phyloP scores from a whole-genome alignment of 2,113 vertebrate genomes.

The Pongo pygmaeus region DNA sequence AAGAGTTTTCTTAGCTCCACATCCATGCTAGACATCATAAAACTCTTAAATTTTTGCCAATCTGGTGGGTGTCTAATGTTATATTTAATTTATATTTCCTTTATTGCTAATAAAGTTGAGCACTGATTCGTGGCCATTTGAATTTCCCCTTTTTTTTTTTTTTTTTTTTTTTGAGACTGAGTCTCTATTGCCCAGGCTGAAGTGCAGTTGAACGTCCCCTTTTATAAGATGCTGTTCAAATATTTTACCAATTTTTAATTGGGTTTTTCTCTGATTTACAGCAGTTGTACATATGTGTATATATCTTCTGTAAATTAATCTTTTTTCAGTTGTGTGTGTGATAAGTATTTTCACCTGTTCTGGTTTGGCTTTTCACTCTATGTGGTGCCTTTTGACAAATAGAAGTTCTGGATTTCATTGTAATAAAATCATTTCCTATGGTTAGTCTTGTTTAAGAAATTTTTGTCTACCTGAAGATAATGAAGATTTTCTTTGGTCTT shows the following conservation, averaged over 20 bases:
- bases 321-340: neutral
- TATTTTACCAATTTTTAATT: conserved; percentile 32
- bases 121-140: neutral
- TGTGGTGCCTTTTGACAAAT: neutral
- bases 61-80: neutral
- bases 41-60: neutral
- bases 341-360: neutral
- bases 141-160: neutral
- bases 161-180: neutral
- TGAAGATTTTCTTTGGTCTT: conserved; percentile 5
- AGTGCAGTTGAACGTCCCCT: neutral
- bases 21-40: neutral
- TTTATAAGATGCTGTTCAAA: neutral
- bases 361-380: neutral
- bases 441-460: conserved; percentile 33
- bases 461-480: neutral
- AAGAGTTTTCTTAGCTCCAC: neutral
- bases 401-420: neutral
- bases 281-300: neutral
- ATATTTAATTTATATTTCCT: neutral
- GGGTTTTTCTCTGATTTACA: neutral
- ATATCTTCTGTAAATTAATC: neutral
- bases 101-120: neutral
- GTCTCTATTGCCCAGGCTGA: no score
- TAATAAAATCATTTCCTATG: neutral